Evolutionary conservation across 2,113 vertebrate genomes (phyloP).

Genomic region (Alligator sinensis): DNA sequence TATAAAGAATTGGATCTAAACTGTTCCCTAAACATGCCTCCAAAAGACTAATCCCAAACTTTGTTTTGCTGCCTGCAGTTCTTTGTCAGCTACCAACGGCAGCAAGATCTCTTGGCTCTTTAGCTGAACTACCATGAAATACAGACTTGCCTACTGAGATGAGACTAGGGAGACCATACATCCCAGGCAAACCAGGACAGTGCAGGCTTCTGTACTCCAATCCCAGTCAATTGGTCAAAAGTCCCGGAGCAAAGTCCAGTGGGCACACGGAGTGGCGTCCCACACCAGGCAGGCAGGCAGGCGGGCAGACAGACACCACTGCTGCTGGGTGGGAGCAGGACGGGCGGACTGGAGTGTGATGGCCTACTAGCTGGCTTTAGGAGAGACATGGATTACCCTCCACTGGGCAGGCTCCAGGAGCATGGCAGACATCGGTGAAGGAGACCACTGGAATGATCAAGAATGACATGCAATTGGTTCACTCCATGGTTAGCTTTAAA

Average conservation of each 20-base stretch:
- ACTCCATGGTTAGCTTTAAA: neutral
- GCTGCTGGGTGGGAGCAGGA: no score
- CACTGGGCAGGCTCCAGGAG: neutral
- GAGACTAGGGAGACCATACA: neutral
- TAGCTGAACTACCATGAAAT: neutral
- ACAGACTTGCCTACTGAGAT: neutral
- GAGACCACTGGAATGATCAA: neutral
- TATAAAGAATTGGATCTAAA: neutral
- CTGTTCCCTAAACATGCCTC: neutral
- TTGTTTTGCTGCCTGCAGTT: neutral
- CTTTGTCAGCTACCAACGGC: neutral
- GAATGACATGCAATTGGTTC: neutral
- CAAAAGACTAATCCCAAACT: neutral
- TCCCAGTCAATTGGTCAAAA: no score
- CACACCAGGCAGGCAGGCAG: no score
- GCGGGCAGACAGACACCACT: no score
- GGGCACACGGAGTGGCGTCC: no score
- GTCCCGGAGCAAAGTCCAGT: no score
- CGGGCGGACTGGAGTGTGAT: neutral
- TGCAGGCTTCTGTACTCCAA: no score
- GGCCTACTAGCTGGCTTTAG: neutral
- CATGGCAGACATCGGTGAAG: no score
- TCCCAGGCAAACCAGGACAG: no score
- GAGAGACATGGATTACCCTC: neutral
- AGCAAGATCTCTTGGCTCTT: fast-evolving